Evolutionary conservation across 2,888 invertebrate genomes (phyloP).

Genomic region (Penaeus monodon): DNA sequence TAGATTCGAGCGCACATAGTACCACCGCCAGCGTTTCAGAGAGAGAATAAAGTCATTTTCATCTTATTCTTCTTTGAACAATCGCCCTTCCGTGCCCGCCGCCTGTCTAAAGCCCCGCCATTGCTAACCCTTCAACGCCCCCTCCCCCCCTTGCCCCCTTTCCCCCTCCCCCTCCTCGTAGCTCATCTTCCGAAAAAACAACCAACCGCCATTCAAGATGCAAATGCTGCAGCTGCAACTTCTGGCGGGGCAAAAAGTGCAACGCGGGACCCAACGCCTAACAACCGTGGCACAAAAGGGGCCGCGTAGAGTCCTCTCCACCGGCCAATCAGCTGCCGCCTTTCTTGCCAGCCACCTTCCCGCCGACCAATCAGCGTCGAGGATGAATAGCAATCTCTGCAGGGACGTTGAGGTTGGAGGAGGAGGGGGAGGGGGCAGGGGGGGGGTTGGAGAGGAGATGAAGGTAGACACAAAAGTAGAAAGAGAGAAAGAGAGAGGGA

Average conservation of each 20-base stretch:
- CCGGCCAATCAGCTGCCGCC: slow-evolving; percentile 21
- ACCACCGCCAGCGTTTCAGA: neutral
- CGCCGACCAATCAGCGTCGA: too few relatives aligned
- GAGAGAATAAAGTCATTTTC: too few relatives aligned
- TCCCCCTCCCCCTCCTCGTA: neutral
- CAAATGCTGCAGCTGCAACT: slow-evolving; percentile 52
- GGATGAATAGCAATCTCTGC: slow-evolving; percentile 16
- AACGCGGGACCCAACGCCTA: slow-evolving; percentile 16
- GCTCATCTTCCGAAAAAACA: too few relatives aligned
- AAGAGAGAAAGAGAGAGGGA: too few relatives aligned
- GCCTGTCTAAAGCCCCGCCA: neutral
- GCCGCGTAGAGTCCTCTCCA: neutral
- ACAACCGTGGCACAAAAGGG: slow-evolving; percentile 38
- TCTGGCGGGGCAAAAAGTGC: slow-evolving; percentile 44
- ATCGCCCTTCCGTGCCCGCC: too few relatives aligned
- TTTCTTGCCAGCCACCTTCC: neutral
- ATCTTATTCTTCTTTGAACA: too few relatives aligned
- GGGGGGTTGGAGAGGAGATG: too few relatives aligned
- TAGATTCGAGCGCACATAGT: neutral
- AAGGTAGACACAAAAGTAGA: too few relatives aligned
- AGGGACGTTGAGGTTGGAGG: slow-evolving; percentile 8
- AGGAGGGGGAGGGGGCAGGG: neutral
- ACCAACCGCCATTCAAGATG: slow-evolving; percentile 41
- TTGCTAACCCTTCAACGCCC: slow-evolving; percentile 1
- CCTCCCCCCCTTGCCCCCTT: neutral